Base-by-base conservation (phyloP, 2,888 invertebrate species). In the Hirtodrosophila confusa region DNA sequence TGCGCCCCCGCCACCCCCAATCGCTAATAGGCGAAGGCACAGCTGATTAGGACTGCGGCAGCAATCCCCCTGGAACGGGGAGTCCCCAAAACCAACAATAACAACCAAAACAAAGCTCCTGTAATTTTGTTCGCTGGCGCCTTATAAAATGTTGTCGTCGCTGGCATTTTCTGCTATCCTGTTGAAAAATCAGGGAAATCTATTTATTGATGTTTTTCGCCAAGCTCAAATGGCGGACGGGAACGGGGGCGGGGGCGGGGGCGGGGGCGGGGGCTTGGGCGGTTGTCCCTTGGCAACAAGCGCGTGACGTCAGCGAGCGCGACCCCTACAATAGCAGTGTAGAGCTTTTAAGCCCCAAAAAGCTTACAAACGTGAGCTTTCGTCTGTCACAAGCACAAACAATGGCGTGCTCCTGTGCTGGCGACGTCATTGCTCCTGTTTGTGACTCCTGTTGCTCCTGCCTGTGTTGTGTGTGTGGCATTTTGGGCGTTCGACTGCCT, bases 121-220 rank as follows among this genome's bases (percentile, higher is more conserved):
- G 4, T 27, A 37, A 33, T 37, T 47, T 17, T 47, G 12, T 33
- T 10, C 35, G 24, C 24, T 33, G n/a, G n/a, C n/a, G n/a, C n/a
- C n/a, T n/a, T n/a, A n/a, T n/a, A n/a, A n/a, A n/a, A n/a, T 39
- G 53, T 45, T 47, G 56, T 58, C 57, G 64, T 51, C 48, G 68
- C 44, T 65, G 55, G 31, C 41, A 3, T 27, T 68, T 90, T 82
- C 62, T 50, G 89, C 69, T 76, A 82, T 88, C 90, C 90, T 90
- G 90, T 88, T 90, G 82, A 82, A 89, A 90, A 90, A 88, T 86
- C 89, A 88, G 88, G 90, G 87, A 90, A 90, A 90, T 89, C 90
- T 90, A 90, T 90, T 90, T 88, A 88, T 88, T 86, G 88, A 89
- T 86, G 85, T 89, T 89, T 90, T 88, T 86, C 76, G 78, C 83